Base-by-base conservation (phyloP, 2,888 invertebrate species). In the Andrena fulva region DNA sequence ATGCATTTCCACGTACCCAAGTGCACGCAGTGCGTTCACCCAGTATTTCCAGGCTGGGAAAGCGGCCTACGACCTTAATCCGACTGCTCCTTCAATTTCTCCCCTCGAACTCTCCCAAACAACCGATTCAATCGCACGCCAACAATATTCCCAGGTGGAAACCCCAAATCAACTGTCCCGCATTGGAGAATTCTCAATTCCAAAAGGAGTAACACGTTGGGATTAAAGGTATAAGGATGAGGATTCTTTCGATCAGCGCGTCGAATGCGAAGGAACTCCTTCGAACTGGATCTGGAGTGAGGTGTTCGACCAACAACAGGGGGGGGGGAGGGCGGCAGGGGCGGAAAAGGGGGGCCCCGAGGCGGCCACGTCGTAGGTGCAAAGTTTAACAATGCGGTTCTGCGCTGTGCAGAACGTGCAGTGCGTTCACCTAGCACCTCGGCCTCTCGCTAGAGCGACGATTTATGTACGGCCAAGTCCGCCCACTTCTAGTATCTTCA, bases 401-500 rank as follows among this genome's bases (percentile, higher is more conserved):
- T 56, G 60, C 75, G 74, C 72, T 72, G 54, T 59, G 73, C 66
- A 48, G 79, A 72, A 79, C 83, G 82, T 75, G 81, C 86, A 80
- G 86, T 87, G 85, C 89, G 87, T 86, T 90, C 89, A 90, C 87
- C 91, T 91, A 91, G 90, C 91, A 91, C 91, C 88, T 90, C 89
- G 87, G 86, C 86, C 86, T 85, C 90, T 91, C 87, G 88, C 91
- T 92, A 91, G 90, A 88, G 87, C 89, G 78, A 89, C 89, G 92
- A 92, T 93, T 92, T 92, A 93, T 93, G 90, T 87, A 82, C 85
- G 82, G 77, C 77, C 83, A 84, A 91, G 88, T 90, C 90, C 92
- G 91, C 92, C 92, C 89, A 88, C 77, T 87, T 85, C 87, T 89
- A 88, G 92, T 93, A 93, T 93, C 92, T 93, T 92, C 92, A 93